Base-by-base conservation (phyloP, 2,888 invertebrate genomes). In the Linyphia triangularis region DNA sequence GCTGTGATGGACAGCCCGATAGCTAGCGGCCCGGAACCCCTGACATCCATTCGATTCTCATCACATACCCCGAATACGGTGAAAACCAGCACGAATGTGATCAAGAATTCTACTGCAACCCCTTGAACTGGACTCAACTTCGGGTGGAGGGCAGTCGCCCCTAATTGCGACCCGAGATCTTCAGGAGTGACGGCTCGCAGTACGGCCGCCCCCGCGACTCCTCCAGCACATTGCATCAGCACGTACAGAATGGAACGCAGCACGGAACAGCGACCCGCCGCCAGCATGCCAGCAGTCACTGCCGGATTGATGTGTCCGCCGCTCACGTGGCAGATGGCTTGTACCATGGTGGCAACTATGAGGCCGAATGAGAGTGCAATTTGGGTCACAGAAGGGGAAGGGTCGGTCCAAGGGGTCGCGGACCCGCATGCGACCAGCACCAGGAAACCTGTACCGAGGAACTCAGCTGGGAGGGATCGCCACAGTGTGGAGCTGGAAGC, bases 251-350 rank as follows among this genome's bases (percentile, higher is more conserved):
- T 59, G 0, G 95, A 96, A 90, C 97, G 95, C 43, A 95, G 92
- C 0, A 96, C 93, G 91, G 96, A 95, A 78, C 97, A 95, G 91
- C 96, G 96, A 7, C 97, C 96, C 7, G 96, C 95, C 10, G 95
- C 95, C 78, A 97, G 93, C 93, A 98, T 94, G 0, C 96, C 97
- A 16, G 94, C 93, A 3, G 98, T 98, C 59, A 98, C 97, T 0
- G 98, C 98, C 0, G 98, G 98, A 94, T 98, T 98, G 90, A 98
- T 94, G 93, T 98, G 98, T 7, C 96, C 97, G 1, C 98, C 97
- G 86, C 97, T 97, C 77, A 97, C 95, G 93, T 97, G 97, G 3
- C 97, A 92, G 81, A 93, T 89, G 40, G 69, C 97, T 95, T 97
- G 96, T 40, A 40, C 97, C 92, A 98, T 94, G 86, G 97, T 95